A percentile compares a stretch with the other conserved stretches of the same genome.
Conservation (phyloP, 2,797 vertebrate species). For the Diglossa cyanea region DNA sequence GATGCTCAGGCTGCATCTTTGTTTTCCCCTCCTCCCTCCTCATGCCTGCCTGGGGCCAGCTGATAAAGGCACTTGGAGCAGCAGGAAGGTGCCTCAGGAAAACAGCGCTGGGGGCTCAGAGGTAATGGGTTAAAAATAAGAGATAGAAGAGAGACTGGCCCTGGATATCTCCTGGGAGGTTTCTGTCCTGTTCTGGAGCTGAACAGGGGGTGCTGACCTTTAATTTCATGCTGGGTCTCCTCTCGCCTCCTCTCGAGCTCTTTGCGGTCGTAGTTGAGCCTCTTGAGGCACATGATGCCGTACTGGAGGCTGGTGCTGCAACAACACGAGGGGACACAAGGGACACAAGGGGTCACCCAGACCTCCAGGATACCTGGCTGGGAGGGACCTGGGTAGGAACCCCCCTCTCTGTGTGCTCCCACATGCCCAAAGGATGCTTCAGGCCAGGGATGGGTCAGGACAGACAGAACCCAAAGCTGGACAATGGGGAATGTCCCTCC, state of each 20-base stretch:
- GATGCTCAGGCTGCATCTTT: not conserved
- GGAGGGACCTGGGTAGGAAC: accelerated
- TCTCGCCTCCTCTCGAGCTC: conserved; percentile 91
- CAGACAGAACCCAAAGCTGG: not conserved
- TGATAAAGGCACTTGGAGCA: not conserved
- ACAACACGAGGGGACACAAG: not conserved
- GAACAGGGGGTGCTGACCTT: conserved; percentile 77
- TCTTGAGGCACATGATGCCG: conserved; percentile 97
- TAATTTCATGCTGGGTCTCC: conserved; percentile 91
- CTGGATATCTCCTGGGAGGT: not conserved
- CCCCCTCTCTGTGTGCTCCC: not conserved
- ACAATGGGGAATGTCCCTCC: not conserved
- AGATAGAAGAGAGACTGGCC: not conserved
- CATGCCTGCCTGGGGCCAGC: not conserved
- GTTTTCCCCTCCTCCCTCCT: not conserved
- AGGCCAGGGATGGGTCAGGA: not conserved
- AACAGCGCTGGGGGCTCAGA: not conserved
- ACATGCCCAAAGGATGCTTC: not conserved
- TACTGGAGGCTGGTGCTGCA: conserved; percentile 92
- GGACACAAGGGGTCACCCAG: not conserved
- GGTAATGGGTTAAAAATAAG: not conserved
- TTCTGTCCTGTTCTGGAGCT: not conserved
- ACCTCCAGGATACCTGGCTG: not conserved
- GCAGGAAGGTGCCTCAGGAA: not conserved
- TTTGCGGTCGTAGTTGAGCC: conserved; percentile 96